These are phyloP conservation scores for Crax fasciolata DNA, from an alignment of 2,797 vertebrate genomes.

Conservation along the genomic window DNA sequence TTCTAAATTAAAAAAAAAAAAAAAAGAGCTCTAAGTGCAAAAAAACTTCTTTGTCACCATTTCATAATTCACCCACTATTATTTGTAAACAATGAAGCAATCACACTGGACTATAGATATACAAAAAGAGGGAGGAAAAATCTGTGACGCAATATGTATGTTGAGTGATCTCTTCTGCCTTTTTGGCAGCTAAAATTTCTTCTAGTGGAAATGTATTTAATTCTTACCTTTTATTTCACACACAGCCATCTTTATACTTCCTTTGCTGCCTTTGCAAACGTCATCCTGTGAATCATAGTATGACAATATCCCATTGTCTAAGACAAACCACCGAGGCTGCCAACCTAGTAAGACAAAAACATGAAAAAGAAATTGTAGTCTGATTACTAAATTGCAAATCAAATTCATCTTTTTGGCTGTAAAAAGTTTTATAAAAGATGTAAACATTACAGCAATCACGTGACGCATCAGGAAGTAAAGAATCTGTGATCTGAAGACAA, in stretches of 20 bases:
- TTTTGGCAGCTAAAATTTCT: constrained; percentile 1
- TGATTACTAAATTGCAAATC: not conserved
- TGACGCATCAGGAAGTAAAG: not conserved
- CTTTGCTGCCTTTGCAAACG: constrained; percentile 97
- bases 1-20: not conserved
- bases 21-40: not conserved
- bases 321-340: constrained; percentile 97
- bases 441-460: not conserved
- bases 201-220: not conserved
- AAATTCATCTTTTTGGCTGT: not conserved
- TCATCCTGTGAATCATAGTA: constrained; percentile 98
- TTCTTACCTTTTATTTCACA: constrained; percentile 97
- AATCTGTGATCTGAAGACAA: not conserved
- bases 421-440: not conserved
- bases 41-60: not conserved
- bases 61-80: not conserved
- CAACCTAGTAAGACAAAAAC: constrained; percentile 86
- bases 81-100: not conserved
- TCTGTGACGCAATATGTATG: not conserved
- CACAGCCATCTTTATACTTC: constrained; percentile 98
- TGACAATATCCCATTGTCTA: constrained; percentile 94
- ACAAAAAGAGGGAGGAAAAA: not conserved
- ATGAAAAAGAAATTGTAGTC: not conserved
- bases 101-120: not conserved
- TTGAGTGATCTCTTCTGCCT: not conserved